Base-by-base conservation (phyloP, 2,888 invertebrate genomes). In the Agapetus fuscipes region DNA sequence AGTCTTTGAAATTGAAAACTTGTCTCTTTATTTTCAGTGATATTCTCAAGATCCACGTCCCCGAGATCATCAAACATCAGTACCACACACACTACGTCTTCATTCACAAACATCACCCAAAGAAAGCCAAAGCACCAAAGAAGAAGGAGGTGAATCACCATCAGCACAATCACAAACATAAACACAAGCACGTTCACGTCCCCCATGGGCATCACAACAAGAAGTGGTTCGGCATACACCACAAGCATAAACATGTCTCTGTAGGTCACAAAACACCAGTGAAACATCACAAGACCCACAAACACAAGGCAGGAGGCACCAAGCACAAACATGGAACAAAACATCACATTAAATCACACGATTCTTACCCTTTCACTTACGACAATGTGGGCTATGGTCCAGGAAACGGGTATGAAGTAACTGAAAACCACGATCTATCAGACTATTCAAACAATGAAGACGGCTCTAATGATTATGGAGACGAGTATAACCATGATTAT, bases 31-130 rank as follows among this genome's bases (percentile, higher is more conserved):
- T 41, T 54, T 64, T 39, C 64, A 76, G 76, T 51, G 64, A 72
- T 34, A 73, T 76, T 52, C 61, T 77, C 44, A 74, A 64, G 54
- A 57, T 77, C 33, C 65, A 74, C 53, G 64, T 76, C 6, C 77
- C 77, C 12, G 71, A 76, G 54, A 64, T 76, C 34, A 66, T 74
- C 45, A 74, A 76, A 30, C 74, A 75, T 45, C 69, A 72, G 32
- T 64, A 69, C 43, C 76, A 76, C 51, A 76, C 74, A 5, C 74
- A 74, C 52, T 71, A 74, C 36, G 65, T 77, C 30, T 72, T 70
- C 10, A 64, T 76, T 31, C 75, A 75, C 49, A 68, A 73, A 41
- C 70, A 59, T 20, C 35, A 31, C 12, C 47, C 39, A 12, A 42
- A 45, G 26, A 43, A 46, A 13, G 35, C 32, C 4, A 34, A 39